A percentile compares a stretch with the other conserved stretches of the same genome.
Evolutionary conservation across 2,797 vertebrate genomes (phyloP).

Genomic region (Microctenopoma lineatum): DNA sequence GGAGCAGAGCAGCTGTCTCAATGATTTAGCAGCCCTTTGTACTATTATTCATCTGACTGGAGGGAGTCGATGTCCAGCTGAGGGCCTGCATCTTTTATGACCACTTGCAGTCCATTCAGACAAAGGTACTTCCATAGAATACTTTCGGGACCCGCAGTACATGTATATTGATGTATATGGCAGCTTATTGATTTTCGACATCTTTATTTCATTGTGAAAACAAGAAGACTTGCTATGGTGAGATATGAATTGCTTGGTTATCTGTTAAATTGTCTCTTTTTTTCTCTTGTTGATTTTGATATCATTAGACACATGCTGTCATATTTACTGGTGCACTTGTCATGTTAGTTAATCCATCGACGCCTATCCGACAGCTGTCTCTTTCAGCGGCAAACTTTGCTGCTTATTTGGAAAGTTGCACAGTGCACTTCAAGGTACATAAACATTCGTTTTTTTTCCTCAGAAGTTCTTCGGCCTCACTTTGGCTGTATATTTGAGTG

Average conservation of each 20-base stretch:
- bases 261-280: constrained; percentile 34
- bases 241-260: constrained; percentile 25
- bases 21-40: constrained; percentile 84
- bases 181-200: constrained; percentile 69
- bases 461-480: constrained; percentile 53
- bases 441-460: constrained; percentile 37
- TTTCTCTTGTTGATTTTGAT: constrained; percentile 47
- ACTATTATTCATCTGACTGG: constrained; percentile 84
- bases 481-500: constrained; percentile 47
- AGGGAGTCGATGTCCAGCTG: constrained; percentile 78
- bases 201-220: constrained; percentile 69
- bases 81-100: constrained; percentile 82
- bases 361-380: constrained; percentile 50
- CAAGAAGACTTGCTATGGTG: constrained; percentile 13
- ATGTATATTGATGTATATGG: constrained; percentile 71
- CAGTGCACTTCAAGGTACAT: constrained; percentile 49
- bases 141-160: constrained; percentile 65
- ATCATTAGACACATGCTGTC: constrained; percentile 53
- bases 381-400: constrained; percentile 51
- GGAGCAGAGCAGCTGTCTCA: constrained; percentile 75
- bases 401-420: constrained; percentile 63
- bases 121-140: constrained; percentile 77
- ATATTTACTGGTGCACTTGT: constrained; percentile 45
- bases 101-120: constrained; percentile 81
- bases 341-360: constrained; percentile 64